Conservation (phyloP, 1,140 invertebrate species). For the Pseudomyrmex gracilis region DNA sequence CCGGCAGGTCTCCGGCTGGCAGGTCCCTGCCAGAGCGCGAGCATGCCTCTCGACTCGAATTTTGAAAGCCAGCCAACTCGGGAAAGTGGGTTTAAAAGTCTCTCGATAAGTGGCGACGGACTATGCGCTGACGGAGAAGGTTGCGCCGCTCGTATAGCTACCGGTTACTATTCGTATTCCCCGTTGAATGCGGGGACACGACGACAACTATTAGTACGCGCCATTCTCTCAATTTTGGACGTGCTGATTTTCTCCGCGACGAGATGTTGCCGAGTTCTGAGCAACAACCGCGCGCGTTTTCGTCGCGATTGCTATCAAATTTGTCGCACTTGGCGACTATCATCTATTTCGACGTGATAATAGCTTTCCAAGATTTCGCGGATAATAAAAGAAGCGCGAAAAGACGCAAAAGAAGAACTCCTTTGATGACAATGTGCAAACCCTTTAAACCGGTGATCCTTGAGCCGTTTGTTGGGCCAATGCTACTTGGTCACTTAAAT, state of each 20-base stretch:
- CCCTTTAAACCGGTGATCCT: conserved; percentile 47
- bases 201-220: conserved; percentile 44
- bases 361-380: conserved; percentile 9
- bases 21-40: conserved; percentile 60
- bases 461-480: conserved; percentile 50
- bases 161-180: conserved; percentile 53
- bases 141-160: conserved; percentile 53
- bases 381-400: conserved; percentile 20
- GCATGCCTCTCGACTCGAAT: conserved; percentile 80
- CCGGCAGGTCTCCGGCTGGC: conserved; percentile 76
- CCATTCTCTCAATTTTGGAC: conserved; percentile 35
- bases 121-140: conserved; percentile 60
- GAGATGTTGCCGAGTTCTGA: background rate
- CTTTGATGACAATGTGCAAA: conserved; percentile 21
- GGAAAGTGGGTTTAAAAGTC: conserved; percentile 85
- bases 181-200: conserved; percentile 44
- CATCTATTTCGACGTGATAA: conserved; percentile 20
- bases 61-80: conserved; percentile 86
- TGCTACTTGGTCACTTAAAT: conserved; percentile 48
- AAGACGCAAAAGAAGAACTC: background rate
- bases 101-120: conserved; percentile 82
- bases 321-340: background rate
- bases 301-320: conserved; percentile 21
- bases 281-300: conserved; percentile 6
- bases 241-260: conserved; percentile 5